Conservation (phyloP, 2,797 vertebrate species). For the Betta splendens region DNA sequence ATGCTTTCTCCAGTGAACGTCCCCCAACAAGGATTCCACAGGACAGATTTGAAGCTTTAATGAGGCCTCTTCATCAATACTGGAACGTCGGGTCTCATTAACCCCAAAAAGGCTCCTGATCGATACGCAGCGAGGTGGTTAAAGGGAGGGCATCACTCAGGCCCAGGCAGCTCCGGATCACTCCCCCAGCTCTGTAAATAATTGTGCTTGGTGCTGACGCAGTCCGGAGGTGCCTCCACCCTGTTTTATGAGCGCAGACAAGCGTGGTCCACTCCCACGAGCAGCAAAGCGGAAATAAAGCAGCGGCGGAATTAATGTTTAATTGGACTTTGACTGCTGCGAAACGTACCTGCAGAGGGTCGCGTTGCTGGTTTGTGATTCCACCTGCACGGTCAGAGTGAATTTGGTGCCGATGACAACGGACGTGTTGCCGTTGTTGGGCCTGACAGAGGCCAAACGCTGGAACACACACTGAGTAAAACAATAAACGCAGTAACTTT, state of each 20-base stretch:
- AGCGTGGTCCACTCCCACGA: constrained; percentile 24
- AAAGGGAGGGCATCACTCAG: constrained; percentile 73
- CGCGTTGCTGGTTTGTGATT: constrained; percentile 43
- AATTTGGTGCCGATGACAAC: constrained; percentile 72
- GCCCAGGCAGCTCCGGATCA: constrained; percentile 75
- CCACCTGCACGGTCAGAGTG: constrained; percentile 66
- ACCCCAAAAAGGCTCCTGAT: constrained; percentile 79
- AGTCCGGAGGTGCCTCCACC: constrained; percentile 63
- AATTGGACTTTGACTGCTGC: constrained; percentile 1
- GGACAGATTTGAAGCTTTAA: constrained; percentile 72
- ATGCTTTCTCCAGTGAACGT: constrained; percentile 53
- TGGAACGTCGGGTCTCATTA: constrained; percentile 83
- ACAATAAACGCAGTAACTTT: background rate
- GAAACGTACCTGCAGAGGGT: constrained; percentile 78
- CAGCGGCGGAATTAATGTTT: constrained; percentile 1
- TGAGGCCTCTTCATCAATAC: constrained; percentile 78
- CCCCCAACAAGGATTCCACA: constrained; percentile 49
- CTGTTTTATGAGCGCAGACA: constrained; percentile 54
- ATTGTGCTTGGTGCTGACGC: constrained; percentile 67
- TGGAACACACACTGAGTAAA: constrained; percentile 74
- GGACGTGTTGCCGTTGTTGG: constrained; percentile 69
- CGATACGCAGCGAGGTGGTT: constrained; percentile 72
- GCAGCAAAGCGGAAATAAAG: constrained; percentile 26
- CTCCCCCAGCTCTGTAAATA: constrained; percentile 72
- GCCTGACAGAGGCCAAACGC: constrained; percentile 61